Conservation (phyloP, 2,797 vertebrate species). For the Perdix hodgsoniae region DNA sequence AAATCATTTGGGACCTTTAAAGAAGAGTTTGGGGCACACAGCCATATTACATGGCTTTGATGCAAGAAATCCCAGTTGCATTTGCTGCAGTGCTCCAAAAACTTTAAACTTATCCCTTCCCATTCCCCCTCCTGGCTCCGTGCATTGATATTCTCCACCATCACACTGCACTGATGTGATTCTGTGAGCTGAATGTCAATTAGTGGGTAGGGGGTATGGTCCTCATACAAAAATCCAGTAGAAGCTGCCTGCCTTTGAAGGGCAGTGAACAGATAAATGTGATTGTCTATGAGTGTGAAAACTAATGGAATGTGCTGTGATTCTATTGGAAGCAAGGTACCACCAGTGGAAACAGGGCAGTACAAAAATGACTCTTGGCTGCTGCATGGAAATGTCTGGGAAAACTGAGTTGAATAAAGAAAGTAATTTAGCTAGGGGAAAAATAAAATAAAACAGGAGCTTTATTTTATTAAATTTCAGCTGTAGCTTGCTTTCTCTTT, state of each 20-base stretch:
- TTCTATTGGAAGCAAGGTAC: constrained; percentile 59
- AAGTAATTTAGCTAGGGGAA: not conserved
- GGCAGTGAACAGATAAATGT: constrained; percentile 61
- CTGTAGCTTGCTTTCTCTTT: not conserved
- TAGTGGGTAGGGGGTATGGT: constrained; percentile 12
- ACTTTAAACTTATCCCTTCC: not conserved
- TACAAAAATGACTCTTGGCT: not conserved
- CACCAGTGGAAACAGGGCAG: not conserved
- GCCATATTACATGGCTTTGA: not conserved
- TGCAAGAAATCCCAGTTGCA: not conserved
- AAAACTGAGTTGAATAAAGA: not conserved
- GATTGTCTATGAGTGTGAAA: constrained; percentile 34
- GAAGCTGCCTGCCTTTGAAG: constrained; percentile 44
- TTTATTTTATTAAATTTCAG: constrained; percentile 17
- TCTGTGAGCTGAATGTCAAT: constrained; percentile 66
- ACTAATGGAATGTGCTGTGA: constrained; percentile 34
- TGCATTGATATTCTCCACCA: constrained; percentile 68
- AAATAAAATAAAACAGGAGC: rapidly evolving
- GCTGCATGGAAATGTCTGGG: not conserved
- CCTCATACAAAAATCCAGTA: constrained; percentile 20
- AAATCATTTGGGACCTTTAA: not conserved
- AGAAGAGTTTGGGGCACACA: not conserved
- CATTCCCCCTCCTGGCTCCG: not conserved
- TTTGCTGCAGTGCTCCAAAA: not conserved
- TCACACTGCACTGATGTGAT: constrained; percentile 11